Base-by-base conservation (phyloP, 2,113 vertebrate species). In the Colossoma macropomum region DNA sequence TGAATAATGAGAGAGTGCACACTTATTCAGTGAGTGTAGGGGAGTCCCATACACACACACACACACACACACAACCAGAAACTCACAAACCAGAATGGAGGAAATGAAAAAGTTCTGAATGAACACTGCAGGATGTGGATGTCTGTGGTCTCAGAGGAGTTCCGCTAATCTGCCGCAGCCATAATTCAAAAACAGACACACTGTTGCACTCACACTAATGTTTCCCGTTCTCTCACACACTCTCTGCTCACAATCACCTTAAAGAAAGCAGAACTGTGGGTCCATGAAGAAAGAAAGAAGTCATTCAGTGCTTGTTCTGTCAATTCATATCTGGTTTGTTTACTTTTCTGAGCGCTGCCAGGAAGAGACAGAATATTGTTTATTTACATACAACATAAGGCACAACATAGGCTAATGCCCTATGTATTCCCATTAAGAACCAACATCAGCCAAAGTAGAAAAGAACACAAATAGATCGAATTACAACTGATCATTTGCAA, bases 61-160 rank as follows among this genome's bases (percentile, higher is more conserved):
- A 52, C 50, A 52, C 50, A 52, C 50, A 17, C 50, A 17, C 50
- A 17, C 50, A 17, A 23, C 21, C 73, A 72, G 71, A 88, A 84
- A 63, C 52, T 82, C 21, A 66, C 73, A 84, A 66, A 87, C 82
- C 77, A 72, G 73, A 88, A 82, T 81, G 56, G 85, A 83, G 85
- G 85, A 88, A 85, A 82, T 78, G 74, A 87, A 77, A 87, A 73
- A 65, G 83, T 75, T 81, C 74, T 81, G 81, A 85, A 84, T 87
- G 81, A 88, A 80, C 32, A 41, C 52, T 59, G 69, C 75, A 80
- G 81, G 84, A 79, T 84, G 84, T 87, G 84, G 79, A 84, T 68
- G 85, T 87, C 85, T 87, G 75, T 82, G 62, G 66, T 65, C 79
- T 84, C 79, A 0, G 65, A 77, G 80, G 76, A 80, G 70, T 72